Conservation (phyloP, 2,113 vertebrate genomes). For the Gnathonemus longibarbis region DNA sequence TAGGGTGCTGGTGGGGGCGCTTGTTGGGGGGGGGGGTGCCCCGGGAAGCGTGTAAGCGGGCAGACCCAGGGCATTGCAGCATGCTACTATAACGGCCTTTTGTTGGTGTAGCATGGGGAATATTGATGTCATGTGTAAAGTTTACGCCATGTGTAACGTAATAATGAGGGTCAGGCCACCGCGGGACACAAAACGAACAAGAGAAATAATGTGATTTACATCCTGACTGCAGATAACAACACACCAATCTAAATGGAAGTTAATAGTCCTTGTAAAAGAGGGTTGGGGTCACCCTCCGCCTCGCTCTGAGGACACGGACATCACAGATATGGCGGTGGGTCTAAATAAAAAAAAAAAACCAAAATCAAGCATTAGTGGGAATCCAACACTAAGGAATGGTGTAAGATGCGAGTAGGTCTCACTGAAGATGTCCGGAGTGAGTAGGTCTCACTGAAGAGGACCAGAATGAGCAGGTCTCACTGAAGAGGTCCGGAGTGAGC, state of each 20-base stretch:
- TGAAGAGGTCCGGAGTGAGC: no score
- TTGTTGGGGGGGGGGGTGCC: neutral
- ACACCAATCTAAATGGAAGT: neutral
- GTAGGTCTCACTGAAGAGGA: no score
- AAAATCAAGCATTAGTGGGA: neutral
- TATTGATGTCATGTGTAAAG: slow-evolving; percentile 65
- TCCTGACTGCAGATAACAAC: neutral
- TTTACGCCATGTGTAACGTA: slow-evolving; percentile 79
- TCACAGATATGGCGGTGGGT: neutral
- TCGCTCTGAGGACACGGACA: neutral
- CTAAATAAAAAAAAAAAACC: neutral
- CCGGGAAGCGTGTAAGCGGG: slow-evolving; percentile 20
- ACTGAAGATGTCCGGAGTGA: neutral
- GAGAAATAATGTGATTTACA: neutral
- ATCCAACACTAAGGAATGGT: neutral
- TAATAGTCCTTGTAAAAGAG: neutral
- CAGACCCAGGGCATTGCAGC: slow-evolving; percentile 15
- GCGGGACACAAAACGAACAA: slow-evolving; percentile 38
- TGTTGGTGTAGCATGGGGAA: slow-evolving; percentile 41
- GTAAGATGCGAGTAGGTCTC: neutral
- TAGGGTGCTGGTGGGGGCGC: neutral
- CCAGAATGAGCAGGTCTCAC: neutral
- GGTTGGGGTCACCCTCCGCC: neutral
- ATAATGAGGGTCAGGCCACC: slow-evolving; percentile 73
- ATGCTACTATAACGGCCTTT: slow-evolving; percentile 18